These are phyloP conservation scores for Xanthorhoe spadicearia DNA, from an alignment of 2,888 invertebrate genomes.

Conservation along the genomic window DNA sequence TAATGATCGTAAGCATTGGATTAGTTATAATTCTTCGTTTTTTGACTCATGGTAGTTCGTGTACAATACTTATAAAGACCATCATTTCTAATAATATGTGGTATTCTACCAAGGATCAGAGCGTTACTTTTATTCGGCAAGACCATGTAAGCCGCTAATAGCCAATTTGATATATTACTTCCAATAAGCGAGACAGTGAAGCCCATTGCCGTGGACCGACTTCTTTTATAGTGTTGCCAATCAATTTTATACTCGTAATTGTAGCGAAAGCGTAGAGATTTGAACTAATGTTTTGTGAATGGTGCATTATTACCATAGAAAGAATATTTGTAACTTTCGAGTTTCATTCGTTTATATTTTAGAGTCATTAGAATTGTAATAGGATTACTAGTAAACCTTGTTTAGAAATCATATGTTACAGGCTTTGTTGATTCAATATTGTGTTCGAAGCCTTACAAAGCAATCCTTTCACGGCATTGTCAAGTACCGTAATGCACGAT, in stretches of 20 bases:
- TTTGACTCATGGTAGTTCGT: neutral
- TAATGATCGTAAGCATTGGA: neutral
- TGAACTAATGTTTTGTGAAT: slow-evolving; percentile 53
- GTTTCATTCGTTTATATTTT: slow-evolving; percentile 12
- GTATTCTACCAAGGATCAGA: slow-evolving; percentile 51
- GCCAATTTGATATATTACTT: slow-evolving; percentile 59
- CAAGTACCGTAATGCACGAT: slow-evolving; percentile 58
- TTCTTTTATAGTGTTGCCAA: slow-evolving; percentile 60
- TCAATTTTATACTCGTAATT: slow-evolving; percentile 65
- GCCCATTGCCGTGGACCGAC: slow-evolving; percentile 54
- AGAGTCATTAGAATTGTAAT: slow-evolving; percentile 29
- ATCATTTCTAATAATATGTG: slow-evolving; percentile 46
- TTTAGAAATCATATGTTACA: slow-evolving; percentile 46
- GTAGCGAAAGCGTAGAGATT: slow-evolving; percentile 64
- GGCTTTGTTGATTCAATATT: slow-evolving; percentile 63
- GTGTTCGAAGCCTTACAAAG: slow-evolving; percentile 61
- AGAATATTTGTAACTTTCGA: slow-evolving; percentile 25
- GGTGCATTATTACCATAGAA: slow-evolving; percentile 30
- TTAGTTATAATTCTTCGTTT: neutral
- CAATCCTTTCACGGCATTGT: slow-evolving; percentile 73
- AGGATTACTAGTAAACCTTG: slow-evolving; percentile 45
- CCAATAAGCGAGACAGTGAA: slow-evolving; percentile 54
- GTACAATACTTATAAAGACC: slow-evolving; percentile 11
- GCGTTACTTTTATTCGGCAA: slow-evolving; percentile 53
- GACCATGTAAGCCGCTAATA: slow-evolving; percentile 50